A percentile compares a stretch with the other conserved stretches of the same genome.
phyloP scores from a whole-genome alignment of 2,797 vertebrate species.

The Graptemys geographica region DNA sequence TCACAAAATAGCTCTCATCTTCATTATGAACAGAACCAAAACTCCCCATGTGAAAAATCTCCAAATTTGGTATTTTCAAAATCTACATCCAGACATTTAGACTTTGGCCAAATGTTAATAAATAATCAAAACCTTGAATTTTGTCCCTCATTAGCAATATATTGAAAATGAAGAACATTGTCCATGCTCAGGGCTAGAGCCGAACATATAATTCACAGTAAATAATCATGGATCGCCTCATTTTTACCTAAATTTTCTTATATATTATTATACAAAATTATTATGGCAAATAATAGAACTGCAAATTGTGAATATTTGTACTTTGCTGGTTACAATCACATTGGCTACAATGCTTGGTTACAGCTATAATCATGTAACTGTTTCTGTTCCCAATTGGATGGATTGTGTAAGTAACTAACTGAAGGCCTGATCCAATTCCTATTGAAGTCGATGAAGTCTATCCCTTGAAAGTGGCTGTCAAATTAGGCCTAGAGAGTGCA shows the following conservation, averaged over 20 bases:
- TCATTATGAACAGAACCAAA: background rate
- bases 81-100: background rate
- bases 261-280: background rate
- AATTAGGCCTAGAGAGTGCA: background rate
- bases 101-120: background rate
- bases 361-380: background rate
- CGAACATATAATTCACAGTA: constrained; percentile 4
- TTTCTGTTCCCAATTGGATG: background rate
- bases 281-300: background rate
- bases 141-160: background rate
- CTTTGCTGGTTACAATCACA: background rate
- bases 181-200: background rate
- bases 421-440: background rate
- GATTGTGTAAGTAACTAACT: background rate
- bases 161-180: background rate
- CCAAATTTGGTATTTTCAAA: background rate
- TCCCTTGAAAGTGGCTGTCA: background rate
- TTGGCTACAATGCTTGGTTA: background rate
- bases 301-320: background rate
- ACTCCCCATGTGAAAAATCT: background rate
- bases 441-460: background rate
- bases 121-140: background rate
- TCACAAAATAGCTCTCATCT: background rate
- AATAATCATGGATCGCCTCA: background rate
- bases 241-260: background rate